A percentile compares a stretch with the other conserved stretches of the same genome.
Conservation (phyloP, 2,888 invertebrate genomes). For the Polydrusus tereticollis region DNA sequence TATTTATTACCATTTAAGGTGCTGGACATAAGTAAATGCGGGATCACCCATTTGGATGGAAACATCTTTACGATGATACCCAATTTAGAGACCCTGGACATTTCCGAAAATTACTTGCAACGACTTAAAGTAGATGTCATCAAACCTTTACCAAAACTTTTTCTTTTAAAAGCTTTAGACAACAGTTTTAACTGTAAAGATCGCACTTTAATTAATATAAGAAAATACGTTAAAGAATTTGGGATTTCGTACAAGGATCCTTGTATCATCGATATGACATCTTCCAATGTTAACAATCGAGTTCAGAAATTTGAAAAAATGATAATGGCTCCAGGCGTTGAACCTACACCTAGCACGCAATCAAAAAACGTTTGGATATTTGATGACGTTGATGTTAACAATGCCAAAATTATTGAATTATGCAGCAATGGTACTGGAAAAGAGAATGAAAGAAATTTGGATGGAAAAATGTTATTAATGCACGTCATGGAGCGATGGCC, state of each 20-base stretch:
- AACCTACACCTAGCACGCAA: conserved; percentile 7
- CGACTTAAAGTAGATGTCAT: conserved; percentile 69
- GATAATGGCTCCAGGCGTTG: conserved; percentile 63
- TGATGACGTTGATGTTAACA: conserved; percentile 62
- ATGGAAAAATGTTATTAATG: conserved; percentile 30
- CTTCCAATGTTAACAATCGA: conserved; percentile 55
- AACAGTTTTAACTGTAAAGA: conserved; percentile 73
- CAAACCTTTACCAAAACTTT: conserved; percentile 68
- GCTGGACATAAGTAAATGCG: conserved; percentile 73
- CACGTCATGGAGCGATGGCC: conserved; percentile 49
- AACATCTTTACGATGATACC: conserved; percentile 70
- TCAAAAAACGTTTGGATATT: conserved; percentile 62
- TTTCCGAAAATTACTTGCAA: conserved; percentile 74
- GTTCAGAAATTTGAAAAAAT: conserved; percentile 67
- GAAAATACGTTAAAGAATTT: conserved; percentile 62
- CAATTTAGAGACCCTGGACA: conserved; percentile 71
- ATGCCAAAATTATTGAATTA: conserved; percentile 35
- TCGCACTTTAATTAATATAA: conserved; percentile 63
- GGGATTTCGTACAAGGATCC: conserved; percentile 28
- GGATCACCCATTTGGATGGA: conserved; percentile 70
- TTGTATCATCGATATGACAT: conserved; percentile 21
- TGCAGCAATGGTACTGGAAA: conserved; percentile 25
- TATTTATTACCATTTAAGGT: conserved; percentile 61
- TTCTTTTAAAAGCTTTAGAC: conserved; percentile 68
- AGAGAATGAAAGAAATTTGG: not conserved